A percentile compares a stretch with the other conserved stretches of the same genome.
Evolutionary conservation across 2,113 vertebrate species (phyloP).

Genomic region (Platycercus adscitus): DNA sequence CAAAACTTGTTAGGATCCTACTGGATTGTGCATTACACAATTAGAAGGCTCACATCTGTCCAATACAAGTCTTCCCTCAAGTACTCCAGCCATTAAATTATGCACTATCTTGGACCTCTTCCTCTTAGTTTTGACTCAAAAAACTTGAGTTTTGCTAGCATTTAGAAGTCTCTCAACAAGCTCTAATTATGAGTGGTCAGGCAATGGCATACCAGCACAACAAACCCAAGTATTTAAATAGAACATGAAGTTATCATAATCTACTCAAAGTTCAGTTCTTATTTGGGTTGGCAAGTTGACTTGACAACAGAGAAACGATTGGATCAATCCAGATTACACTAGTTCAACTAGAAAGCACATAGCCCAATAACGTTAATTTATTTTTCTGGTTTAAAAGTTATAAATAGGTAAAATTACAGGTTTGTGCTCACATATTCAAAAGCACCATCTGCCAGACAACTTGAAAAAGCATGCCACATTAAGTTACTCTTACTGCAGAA

Average conservation of each 20-base stretch:
- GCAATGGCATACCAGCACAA: not conserved
- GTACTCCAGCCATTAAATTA: not conserved
- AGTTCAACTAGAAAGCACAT: not conserved
- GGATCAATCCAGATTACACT: not conserved
- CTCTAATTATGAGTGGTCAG: not conserved
- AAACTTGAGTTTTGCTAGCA: not conserved
- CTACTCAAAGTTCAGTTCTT: not conserved
- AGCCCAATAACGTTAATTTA: not conserved
- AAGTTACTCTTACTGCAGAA: not conserved
- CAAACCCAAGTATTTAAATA: not conserved
- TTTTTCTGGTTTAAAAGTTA: not conserved
- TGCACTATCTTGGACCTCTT: not conserved
- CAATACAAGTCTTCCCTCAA: not conserved
- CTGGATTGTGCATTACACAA: not conserved
- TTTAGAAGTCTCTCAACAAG: not conserved
- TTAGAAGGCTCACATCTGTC: not conserved
- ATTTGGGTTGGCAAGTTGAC: not conserved
- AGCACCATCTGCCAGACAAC: not conserved
- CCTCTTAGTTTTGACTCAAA: not conserved
- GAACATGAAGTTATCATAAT: not conserved
- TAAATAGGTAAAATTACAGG: not conserved
- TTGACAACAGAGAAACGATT: not conserved
- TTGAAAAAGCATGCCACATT: not conserved
- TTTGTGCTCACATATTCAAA: not conserved
- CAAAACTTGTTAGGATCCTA: not conserved